Percentiles rank a stretch among this genome's conserved stretches.
Evolutionary conservation across 2,888 invertebrate species (phyloP).

Genomic region (Podotricha telesiphe): DNA sequence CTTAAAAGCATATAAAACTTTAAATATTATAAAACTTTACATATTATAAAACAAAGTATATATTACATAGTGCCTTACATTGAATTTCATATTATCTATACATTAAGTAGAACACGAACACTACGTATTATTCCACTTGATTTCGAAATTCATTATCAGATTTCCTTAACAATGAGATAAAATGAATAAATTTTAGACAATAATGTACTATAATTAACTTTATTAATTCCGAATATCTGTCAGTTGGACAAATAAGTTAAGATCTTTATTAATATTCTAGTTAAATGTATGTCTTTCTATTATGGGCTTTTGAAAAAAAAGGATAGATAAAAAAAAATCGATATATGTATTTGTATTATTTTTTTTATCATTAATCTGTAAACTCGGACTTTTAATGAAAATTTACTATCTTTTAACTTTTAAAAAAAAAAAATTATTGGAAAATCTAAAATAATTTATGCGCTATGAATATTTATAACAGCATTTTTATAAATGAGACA

Average conservation of each 20-base stretch:
- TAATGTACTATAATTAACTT: not conserved
- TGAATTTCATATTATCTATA: not conserved
- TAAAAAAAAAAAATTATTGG: too few species aligned
- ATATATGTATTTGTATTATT: too few species aligned
- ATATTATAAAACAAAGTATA: too few species aligned
- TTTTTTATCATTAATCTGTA: too few species aligned
- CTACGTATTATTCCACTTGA: not conserved
- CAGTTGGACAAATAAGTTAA: slow-evolving; percentile 1
- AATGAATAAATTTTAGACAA: not conserved
- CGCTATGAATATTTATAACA: too few species aligned
- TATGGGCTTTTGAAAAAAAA: not conserved
- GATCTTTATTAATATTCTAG: not conserved
- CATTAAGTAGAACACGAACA: not conserved
- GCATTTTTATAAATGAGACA: too few species aligned
- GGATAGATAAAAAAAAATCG: too few species aligned
- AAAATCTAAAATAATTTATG: too few species aligned
- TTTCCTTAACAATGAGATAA: not conserved
- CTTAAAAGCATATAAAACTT: not conserved
- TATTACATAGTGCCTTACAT: not conserved
- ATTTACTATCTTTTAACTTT: too few species aligned
- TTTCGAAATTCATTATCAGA: not conserved
- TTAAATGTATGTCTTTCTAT: not conserved
- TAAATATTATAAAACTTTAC: too few species aligned
- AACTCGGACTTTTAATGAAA: too few species aligned
- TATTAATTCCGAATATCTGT: not conserved